Evolutionary conservation across 1,140 invertebrate species (phyloP).

Genomic region (Drosophila miranda): DNA sequence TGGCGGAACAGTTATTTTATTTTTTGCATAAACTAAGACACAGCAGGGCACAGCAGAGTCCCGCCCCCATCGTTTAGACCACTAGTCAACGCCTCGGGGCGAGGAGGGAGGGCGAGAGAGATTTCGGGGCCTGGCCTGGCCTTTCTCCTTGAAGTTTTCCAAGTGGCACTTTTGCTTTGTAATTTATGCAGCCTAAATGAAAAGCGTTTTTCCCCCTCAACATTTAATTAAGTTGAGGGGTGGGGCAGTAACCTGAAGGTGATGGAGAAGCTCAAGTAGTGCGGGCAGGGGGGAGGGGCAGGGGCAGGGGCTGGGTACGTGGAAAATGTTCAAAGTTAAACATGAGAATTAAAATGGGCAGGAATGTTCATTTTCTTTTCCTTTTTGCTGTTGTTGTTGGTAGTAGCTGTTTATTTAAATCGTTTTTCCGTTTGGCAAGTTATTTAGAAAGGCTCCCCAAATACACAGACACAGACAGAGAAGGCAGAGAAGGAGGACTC

Average conservation of each 20-base stretch:
- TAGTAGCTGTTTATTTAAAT: slow-evolving; percentile 42
- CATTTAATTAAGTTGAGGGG: slow-evolving; percentile 72
- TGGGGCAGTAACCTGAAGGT: not conserved
- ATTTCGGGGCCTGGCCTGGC: slow-evolving; percentile 10
- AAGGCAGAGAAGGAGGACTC: too few species aligned
- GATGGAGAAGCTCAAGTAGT: too few species aligned
- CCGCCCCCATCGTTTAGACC: slow-evolving; percentile 57
- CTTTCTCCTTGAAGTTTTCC: slow-evolving; percentile 34
- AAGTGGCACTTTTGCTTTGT: slow-evolving; percentile 72
- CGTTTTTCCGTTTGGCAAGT: slow-evolving; percentile 28
- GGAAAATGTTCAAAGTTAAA: slow-evolving; percentile 71
- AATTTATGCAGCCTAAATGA: slow-evolving; percentile 74
- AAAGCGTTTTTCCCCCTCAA: slow-evolving; percentile 71
- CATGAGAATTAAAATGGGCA: slow-evolving; percentile 61
- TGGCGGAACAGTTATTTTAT: slow-evolving; percentile 53
- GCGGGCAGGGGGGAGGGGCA: not conserved
- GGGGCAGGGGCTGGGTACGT: slow-evolving; percentile 7
- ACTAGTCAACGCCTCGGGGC: slow-evolving; percentile 35
- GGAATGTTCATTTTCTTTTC: slow-evolving; percentile 23
- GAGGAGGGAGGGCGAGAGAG: slow-evolving; percentile 1
- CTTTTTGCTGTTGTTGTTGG: slow-evolving; percentile 3
- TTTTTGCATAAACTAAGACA: slow-evolving; percentile 59
- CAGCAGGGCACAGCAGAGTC: not conserved
- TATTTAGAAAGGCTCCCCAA: slow-evolving; percentile 40
- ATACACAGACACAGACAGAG: not conserved